Conservation (phyloP, 2,888 invertebrate species). For the Maniola hyperantus region DNA sequence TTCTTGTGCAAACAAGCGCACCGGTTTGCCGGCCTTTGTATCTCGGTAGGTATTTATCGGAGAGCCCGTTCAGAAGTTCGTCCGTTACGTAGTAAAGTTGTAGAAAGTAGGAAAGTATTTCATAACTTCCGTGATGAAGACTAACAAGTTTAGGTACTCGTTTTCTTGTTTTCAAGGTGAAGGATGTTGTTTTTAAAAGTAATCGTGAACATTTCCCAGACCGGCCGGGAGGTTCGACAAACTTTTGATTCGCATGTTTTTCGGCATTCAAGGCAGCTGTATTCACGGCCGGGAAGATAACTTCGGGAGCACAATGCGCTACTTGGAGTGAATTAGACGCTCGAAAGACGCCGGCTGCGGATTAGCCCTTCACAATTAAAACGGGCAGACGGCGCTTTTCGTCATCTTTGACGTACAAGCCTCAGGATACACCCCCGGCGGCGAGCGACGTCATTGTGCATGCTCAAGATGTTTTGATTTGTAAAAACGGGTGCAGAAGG, state of each 20-base stretch:
- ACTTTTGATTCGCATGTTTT: constrained; percentile 38
- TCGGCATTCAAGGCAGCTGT: constrained; percentile 52
- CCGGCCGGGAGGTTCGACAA: constrained; percentile 15
- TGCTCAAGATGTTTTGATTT: constrained; percentile 56
- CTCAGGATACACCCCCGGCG: constrained; percentile 55
- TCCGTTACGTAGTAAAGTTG: constrained; percentile 43
- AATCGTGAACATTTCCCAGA: constrained; percentile 32
- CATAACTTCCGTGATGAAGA: constrained; percentile 29
- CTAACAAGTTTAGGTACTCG: constrained; percentile 23
- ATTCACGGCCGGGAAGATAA: constrained; percentile 45
- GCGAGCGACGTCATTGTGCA: constrained; percentile 50
- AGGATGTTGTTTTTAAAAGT: constrained; percentile 30
- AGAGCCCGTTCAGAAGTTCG: constrained; percentile 48
- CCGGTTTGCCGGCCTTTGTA: constrained; percentile 68
- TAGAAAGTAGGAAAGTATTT: constrained; percentile 32
- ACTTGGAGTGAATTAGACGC: constrained; percentile 72
- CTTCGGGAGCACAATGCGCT: constrained; percentile 56
- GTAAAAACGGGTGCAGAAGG: constrained; percentile 46
- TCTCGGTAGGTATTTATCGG: constrained; percentile 49
- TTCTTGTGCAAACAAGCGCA: constrained; percentile 72
- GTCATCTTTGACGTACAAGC: constrained; percentile 50
- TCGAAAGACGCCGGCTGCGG: constrained; percentile 58
- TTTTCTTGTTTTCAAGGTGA: constrained; percentile 32
- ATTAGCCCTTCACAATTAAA: constrained; percentile 70
- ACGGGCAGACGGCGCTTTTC: constrained; percentile 55